A percentile compares a stretch with the other conserved stretches of the same genome.
Evolutionary conservation across 2,888 invertebrate genomes (phyloP).

Genomic region (Caenorhabditis parvicauda): DNA sequence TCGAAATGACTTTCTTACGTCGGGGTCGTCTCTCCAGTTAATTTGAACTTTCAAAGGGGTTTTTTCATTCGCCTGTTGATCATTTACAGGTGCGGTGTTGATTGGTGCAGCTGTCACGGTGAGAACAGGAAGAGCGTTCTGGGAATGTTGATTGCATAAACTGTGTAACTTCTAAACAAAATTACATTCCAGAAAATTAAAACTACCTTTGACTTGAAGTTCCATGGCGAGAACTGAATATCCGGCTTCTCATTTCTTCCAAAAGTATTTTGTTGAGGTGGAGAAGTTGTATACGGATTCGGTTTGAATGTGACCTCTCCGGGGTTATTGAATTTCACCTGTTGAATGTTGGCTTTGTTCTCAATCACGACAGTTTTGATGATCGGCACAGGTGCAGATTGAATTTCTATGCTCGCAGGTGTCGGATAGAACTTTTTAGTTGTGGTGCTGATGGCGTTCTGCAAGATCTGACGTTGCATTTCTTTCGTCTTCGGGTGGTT

Average conservation of each 20-base stretch:
- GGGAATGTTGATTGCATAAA: too few species aligned
- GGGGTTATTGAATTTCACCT: not conserved
- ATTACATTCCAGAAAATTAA: too few species aligned
- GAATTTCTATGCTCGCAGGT: not conserved
- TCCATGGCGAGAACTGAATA: too few species aligned
- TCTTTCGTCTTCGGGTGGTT: slow-evolving; percentile 7
- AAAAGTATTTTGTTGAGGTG: not conserved
- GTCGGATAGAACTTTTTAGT: not conserved
- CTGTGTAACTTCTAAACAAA: too few species aligned
- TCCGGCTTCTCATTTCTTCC: too few species aligned
- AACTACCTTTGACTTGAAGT: too few species aligned
- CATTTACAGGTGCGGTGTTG: slow-evolving; percentile 5
- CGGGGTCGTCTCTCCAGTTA: slow-evolving; percentile 35
- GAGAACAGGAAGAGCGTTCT: too few species aligned
- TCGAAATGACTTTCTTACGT: slow-evolving; percentile 8
- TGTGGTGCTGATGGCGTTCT: not conserved
- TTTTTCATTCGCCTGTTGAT: slow-evolving; percentile 16
- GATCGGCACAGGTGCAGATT: not conserved
- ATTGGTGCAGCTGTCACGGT: slow-evolving; percentile 11
- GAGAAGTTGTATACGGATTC: not conserved
- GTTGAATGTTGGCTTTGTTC: not conserved
- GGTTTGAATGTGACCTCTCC: not conserved
- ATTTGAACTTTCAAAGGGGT: slow-evolving; percentile 32
- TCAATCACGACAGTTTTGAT: not conserved
- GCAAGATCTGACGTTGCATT: not conserved